Evolutionary conservation across 2,888 invertebrate genomes (phyloP).

Genomic region (Agrotis clavis): DNA sequence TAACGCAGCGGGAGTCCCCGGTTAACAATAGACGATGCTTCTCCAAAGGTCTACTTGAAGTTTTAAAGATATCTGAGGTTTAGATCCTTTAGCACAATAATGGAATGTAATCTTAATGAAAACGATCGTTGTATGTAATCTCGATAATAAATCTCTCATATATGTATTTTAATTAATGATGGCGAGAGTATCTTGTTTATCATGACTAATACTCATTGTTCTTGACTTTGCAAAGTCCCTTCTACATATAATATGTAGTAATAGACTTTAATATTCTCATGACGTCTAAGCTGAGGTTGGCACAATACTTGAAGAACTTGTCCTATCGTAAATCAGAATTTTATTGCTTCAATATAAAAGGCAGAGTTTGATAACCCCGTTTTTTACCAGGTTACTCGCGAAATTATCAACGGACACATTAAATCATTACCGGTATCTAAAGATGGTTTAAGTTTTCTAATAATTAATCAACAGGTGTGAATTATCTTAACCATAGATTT

Average conservation of each 20-base stretch:
- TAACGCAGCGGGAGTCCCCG: slow-evolving; percentile 46
- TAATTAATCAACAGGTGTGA: slow-evolving; percentile 20
- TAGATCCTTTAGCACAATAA: slow-evolving; percentile 12
- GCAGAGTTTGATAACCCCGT: slow-evolving; percentile 55
- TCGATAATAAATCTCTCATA: slow-evolving; percentile 28
- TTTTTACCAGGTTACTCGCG: slow-evolving; percentile 44
- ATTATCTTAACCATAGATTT: background rate
- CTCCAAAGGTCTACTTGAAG: slow-evolving; percentile 15
- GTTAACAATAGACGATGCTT: slow-evolving; percentile 41
- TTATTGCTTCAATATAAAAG: slow-evolving; percentile 35
- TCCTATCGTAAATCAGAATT: slow-evolving; percentile 46
- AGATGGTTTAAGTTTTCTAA: slow-evolving; percentile 11
- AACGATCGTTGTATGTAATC: slow-evolving; percentile 32
- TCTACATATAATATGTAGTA: slow-evolving; percentile 14
- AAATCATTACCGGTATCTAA: slow-evolving; percentile 24
- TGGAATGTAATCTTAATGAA: slow-evolving; percentile 24
- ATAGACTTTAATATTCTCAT: slow-evolving; percentile 36
- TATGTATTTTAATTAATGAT: slow-evolving; percentile 41
- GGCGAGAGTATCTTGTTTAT: slow-evolving; percentile 25
- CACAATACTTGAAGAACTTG: slow-evolving; percentile 50
- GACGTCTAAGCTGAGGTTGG: slow-evolving; percentile 25
- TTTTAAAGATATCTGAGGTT: slow-evolving; percentile 6
- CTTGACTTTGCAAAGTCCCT: slow-evolving; percentile 32
- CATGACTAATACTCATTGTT: slow-evolving; percentile 42
- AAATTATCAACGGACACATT: slow-evolving; percentile 36